Evolutionary conservation across 1,140 invertebrate species (phyloP).

Genomic region (Philopotamus ludificatus): DNA sequence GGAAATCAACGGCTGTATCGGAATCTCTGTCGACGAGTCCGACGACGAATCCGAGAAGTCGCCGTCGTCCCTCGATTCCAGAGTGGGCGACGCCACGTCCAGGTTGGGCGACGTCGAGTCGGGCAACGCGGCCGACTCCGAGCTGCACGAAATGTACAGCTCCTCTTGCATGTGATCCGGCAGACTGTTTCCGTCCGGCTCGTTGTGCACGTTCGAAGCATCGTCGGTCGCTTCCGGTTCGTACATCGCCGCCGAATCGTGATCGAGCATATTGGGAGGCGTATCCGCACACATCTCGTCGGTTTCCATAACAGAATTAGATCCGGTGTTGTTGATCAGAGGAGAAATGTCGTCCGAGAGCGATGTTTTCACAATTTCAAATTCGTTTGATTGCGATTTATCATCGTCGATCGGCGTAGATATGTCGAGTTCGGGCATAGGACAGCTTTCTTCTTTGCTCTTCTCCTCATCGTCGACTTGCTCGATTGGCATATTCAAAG

Average conservation of each 20-base stretch:
- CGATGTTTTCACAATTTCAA: too few relatives aligned
- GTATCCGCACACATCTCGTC: slow-evolving; percentile 19
- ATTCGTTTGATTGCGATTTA: neutral
- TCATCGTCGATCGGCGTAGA: neutral
- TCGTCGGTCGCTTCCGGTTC: slow-evolving; percentile 6
- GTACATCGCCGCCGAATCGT: slow-evolving; percentile 2
- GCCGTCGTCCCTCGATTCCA: neutral
- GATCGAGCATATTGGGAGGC: neutral
- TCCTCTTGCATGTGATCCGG: slow-evolving; percentile 12
- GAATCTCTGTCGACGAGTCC: slow-evolving; percentile 31
- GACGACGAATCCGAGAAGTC: slow-evolving; percentile 32
- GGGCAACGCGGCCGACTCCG: neutral
- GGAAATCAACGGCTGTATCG: slow-evolving; percentile 35
- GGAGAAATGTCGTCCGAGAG: too few relatives aligned
- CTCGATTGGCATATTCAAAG: too few relatives aligned
- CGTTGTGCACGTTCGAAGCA: neutral
- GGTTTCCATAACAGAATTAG: neutral
- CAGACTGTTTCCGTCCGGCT: slow-evolving; percentile 18
- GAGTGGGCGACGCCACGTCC: neutral
- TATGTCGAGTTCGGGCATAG: neutral
- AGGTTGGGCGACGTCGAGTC: slow-evolving; percentile 3
- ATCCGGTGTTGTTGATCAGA: neutral
- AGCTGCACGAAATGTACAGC: neutral
- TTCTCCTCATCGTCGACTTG: too few relatives aligned
- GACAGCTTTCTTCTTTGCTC: too few relatives aligned